Evolutionary conservation across 1,140 invertebrate genomes (phyloP).

Genomic region (Caenorhabditis tropicalis): DNA sequence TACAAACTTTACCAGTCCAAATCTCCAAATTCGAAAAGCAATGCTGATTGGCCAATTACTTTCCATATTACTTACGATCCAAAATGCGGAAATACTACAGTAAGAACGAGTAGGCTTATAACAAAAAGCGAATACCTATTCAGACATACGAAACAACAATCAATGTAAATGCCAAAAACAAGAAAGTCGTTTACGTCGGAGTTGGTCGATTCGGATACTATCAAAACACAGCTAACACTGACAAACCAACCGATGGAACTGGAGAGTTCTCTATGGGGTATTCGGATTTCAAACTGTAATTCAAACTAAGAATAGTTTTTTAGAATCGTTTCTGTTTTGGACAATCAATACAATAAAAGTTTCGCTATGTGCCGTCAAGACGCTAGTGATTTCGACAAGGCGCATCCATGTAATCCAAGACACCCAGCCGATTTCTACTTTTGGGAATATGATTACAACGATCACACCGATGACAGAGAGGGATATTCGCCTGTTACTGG

Average conservation of each 20-base stretch:
- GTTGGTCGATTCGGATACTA: slow-evolving; percentile 31
- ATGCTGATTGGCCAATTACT: neutral
- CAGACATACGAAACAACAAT: neutral
- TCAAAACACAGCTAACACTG: slow-evolving; percentile 6
- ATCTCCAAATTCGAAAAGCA: neutral
- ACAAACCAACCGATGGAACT: slow-evolving; percentile 59
- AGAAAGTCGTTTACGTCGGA: slow-evolving; percentile 49
- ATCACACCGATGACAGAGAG: slow-evolving; percentile 45
- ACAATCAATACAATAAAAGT: slow-evolving; percentile 34
- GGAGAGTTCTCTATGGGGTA: slow-evolving; percentile 59
- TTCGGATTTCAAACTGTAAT: neutral
- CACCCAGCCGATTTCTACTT: slow-evolving; percentile 63
- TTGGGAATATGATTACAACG: slow-evolving; percentile 57
- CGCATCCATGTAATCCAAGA: slow-evolving; percentile 62
- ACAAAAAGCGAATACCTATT: neutral
- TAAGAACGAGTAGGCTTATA: neutral
- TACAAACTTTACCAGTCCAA: neutral
- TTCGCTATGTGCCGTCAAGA: slow-evolving; percentile 49
- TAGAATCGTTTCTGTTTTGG: slow-evolving; percentile 43
- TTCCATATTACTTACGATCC: slow-evolving; percentile 52
- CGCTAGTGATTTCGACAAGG: neutral
- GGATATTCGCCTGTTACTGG: neutral
- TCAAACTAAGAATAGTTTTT: neutral
- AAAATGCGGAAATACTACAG: neutral
- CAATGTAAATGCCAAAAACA: slow-evolving; percentile 30